Base-by-base conservation (phyloP, 2,888 invertebrate genomes). In the Stenoptilia bipunctidactyla region DNA sequence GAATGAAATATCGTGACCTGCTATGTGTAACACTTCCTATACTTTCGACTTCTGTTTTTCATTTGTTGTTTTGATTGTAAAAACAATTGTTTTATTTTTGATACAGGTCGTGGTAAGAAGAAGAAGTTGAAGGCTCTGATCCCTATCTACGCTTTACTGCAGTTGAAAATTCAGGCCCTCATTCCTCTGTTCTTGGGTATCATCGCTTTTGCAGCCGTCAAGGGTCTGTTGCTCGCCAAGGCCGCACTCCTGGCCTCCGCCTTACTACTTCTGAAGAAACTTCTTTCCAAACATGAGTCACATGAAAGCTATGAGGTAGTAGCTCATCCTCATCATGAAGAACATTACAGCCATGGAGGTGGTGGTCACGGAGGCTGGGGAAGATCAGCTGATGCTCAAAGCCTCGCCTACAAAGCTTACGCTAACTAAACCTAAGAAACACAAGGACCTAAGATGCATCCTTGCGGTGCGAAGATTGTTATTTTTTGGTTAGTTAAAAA, bases 171-270 rank as follows among this genome's bases (percentile, higher is more conserved):
- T 54, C 92, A 92, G 49, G 89, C 91, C 20, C 84, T 94, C 47
- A 88, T 92, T 54, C 93, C 93, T 20, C 76, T 94, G 50, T 89
- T 90, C 56, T 86, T 94, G 42, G 94, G 74, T 30, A 69, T 83
- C 59, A 88, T 94, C 56, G 93, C 92, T 40, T 85, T 94, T 47
- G 86, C 93, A 36, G 92, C 93, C 34, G 88, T 94, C 86, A 94
- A 94, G 86, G 94, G 94, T 46, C 85, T 94, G 51, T 77, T 93
- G 59, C 86, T 94, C 52, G 93, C 92, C 55, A 94, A 94, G 85
- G 88, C 94, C 45, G 93, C 94, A 2, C 85, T 94, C 14, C 83
- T 93, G 40, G 88, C 94, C 47, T 89, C 92, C 39, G 89, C 88
- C 43, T 86, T 93, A 45, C 88, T 94, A 44, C 75, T 83, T 1